phyloP scores from a whole-genome alignment of 2,113 vertebrate species.

The Tragelaphus buxtoni region DNA sequence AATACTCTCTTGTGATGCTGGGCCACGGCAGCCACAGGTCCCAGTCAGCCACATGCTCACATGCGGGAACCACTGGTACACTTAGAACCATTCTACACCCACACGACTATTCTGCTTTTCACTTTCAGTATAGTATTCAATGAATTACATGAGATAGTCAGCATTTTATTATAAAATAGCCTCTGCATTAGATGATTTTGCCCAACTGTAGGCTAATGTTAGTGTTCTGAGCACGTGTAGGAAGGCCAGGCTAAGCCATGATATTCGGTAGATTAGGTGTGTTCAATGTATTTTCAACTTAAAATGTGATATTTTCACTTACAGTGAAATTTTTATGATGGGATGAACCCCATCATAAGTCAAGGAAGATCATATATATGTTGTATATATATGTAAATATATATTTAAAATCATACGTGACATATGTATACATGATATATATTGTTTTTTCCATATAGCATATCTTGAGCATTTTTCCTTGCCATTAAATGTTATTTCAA shows the following conservation, averaged over 20 bases:
- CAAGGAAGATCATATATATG: neutral
- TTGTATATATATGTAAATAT: neutral
- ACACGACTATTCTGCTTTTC: neutral
- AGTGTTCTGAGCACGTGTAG: neutral
- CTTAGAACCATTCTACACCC: neutral
- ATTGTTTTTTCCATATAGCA: neutral
- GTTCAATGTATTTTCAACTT: neutral
- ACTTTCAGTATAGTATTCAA: neutral
- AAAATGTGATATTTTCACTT: neutral
- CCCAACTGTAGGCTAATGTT: neutral
- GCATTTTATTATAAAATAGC: neutral
- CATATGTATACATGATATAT: neutral
- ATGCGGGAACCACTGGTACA: accelerated
- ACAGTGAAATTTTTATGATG: neutral
- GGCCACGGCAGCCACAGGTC: neutral
- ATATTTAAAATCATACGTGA: neutral
- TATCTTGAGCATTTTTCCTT: neutral
- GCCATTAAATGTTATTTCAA: slow-evolving; percentile 19
- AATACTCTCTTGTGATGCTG: neutral
- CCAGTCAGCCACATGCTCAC: neutral
- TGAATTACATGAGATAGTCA: neutral
- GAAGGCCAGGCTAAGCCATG: neutral
- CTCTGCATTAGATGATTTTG: neutral
- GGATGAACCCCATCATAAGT: neutral
- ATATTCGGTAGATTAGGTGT: neutral